Percentiles rank a stretch among this genome's conserved stretches.
phyloP scores from a whole-genome alignment of 2,113 vertebrate genomes.

The Pungitius pungitius region DNA sequence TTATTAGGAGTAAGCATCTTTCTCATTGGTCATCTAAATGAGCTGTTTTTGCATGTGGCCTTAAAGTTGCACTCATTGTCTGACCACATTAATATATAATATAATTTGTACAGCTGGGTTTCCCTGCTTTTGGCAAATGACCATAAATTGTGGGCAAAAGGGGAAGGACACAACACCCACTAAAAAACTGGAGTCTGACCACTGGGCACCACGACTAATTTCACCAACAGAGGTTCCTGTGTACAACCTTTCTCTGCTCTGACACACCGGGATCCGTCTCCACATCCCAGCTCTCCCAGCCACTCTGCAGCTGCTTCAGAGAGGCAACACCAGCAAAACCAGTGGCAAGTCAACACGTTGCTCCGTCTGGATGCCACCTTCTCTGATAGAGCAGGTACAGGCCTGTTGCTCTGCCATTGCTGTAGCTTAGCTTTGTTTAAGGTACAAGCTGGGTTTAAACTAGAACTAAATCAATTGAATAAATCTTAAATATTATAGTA shows the following conservation, averaged over 20 bases:
- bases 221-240: not conserved
- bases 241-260: slow-evolving; percentile 61
- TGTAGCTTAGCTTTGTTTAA: not conserved
- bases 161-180: not conserved
- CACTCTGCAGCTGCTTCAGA: slow-evolving; percentile 49
- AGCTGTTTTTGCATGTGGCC: too few relatives aligned
- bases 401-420: not conserved
- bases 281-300: slow-evolving; percentile 61
- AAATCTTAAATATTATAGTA: not conserved
- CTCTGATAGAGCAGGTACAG: not conserved
- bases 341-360: not conserved
- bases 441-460: not conserved
- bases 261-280: slow-evolving; percentile 21
- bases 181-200: not conserved
- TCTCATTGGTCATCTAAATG: not conserved
- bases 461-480: not conserved
- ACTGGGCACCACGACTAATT: slow-evolving; percentile 13
- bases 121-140: not conserved
- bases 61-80: not conserved
- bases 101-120: not conserved
- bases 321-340: slow-evolving; percentile 14
- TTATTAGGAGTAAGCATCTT: not conserved
- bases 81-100: not conserved
- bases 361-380: too few relatives aligned
- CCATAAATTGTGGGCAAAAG: not conserved